Conservation (phyloP, 2,113 vertebrate species). For the Chiloscyllium plagiosum region DNA sequence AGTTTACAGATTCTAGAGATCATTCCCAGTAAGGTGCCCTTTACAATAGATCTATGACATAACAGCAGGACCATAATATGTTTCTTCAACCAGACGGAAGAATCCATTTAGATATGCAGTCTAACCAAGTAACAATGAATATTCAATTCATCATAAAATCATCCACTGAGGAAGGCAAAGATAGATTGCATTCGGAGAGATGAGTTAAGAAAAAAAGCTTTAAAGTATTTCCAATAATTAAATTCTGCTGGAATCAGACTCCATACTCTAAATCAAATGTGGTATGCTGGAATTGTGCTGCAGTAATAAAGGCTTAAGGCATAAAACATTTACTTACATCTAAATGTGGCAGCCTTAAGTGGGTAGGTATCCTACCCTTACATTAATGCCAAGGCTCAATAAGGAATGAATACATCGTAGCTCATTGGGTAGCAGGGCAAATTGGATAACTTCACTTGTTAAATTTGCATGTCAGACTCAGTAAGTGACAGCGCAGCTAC, state of each 20-base stretch:
- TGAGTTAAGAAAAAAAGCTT: not conserved
- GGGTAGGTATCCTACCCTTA: not conserved
- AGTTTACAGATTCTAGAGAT: not conserved
- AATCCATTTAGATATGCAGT: not conserved
- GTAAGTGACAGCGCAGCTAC: not conserved
- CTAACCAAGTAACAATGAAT: not conserved
- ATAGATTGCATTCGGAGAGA: not conserved
- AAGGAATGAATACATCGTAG: not conserved
- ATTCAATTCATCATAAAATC: not conserved
- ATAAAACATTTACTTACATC: not conserved
- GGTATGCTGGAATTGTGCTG: too few relatives aligned
- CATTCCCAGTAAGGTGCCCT: not conserved
- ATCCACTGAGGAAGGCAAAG: not conserved
- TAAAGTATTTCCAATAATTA: not conserved
- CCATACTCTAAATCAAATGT: not conserved
- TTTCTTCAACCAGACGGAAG: not conserved
- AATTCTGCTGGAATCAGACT: not conserved
- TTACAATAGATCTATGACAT: not conserved
- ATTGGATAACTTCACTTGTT: not conserved
- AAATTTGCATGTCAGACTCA: not conserved
- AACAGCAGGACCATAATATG: not conserved
- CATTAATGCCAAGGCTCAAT: not conserved
- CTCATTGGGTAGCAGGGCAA: not conserved
- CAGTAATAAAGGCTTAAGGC: not conserved
- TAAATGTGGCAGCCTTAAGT: not conserved